Conservation (phyloP, 35 echinoderm and acorn worm genomes). For the Anneissia japonica region DNA sequence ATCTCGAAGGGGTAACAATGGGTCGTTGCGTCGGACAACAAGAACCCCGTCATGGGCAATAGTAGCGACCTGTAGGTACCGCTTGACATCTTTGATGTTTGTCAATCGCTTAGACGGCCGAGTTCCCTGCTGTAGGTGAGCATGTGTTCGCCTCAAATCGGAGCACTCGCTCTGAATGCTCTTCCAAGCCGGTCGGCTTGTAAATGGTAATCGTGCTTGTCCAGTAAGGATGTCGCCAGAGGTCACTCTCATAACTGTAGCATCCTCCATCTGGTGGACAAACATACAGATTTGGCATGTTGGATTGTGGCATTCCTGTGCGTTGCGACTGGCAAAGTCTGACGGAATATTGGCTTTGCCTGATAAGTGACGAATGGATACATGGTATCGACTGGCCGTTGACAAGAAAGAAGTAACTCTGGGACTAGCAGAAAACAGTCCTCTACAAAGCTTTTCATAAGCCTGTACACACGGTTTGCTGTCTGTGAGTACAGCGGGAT, state of each 20-base stretch:
- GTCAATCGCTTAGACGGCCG: background rate
- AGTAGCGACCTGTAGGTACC: background rate
- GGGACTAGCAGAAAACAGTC: conserved; percentile 9
- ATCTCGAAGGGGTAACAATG: background rate
- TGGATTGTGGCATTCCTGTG: background rate
- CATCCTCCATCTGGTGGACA: background rate
- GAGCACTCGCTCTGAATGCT: background rate
- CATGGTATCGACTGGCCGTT: background rate
- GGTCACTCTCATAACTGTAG: background rate
- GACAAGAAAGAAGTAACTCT: background rate
- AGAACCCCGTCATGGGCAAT: background rate
- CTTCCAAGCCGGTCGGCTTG: background rate
- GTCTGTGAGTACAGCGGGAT: background rate
- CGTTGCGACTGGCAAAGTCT: background rate
- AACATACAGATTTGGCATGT: conserved; percentile 1
- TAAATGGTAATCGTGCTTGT: background rate
- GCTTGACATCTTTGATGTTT: background rate
- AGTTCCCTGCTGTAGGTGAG: background rate
- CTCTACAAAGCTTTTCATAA: background rate
- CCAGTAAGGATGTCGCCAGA: background rate
- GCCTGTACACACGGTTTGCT: background rate
- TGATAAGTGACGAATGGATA: background rate
- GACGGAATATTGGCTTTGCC: background rate
- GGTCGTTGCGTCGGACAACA: background rate
- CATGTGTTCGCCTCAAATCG: background rate